Evolutionary conservation across 2,797 vertebrate genomes (phyloP).

Genomic region (Aeoliscus strigatus): DNA sequence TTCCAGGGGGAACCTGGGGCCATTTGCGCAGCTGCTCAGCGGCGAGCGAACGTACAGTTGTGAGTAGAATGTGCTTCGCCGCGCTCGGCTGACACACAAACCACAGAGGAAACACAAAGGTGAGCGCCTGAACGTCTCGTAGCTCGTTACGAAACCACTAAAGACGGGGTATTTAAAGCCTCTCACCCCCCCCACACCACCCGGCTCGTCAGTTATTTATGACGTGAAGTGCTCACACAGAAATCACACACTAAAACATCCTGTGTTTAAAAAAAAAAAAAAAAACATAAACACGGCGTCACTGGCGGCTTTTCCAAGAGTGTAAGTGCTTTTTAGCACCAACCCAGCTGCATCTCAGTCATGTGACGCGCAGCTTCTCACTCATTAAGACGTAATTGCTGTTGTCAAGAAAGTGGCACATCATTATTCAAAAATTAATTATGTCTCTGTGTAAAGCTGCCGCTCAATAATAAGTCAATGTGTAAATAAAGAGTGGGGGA

Average conservation of each 20-base stretch:
- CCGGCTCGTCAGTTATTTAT: too few relatives aligned
- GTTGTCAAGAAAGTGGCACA: slow-evolving; percentile 67
- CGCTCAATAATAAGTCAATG: slow-evolving; percentile 56
- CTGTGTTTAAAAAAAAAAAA: too few relatives aligned
- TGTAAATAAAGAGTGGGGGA: slow-evolving; percentile 62
- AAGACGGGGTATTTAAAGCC: slow-evolving; percentile 16
- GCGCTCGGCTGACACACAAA: slow-evolving; percentile 23
- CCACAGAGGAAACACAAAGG: slow-evolving; percentile 21
- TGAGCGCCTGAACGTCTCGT: slow-evolving; percentile 26
- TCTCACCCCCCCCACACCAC: too few relatives aligned
- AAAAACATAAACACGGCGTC: too few relatives aligned
- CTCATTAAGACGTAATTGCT: slow-evolving; percentile 71
- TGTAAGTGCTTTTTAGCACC: slow-evolving; percentile 54
- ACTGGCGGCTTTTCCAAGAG: slow-evolving; percentile 34
- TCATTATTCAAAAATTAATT: slow-evolving; percentile 70
- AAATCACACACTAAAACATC: too few relatives aligned
- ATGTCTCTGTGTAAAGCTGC: slow-evolving; percentile 55
- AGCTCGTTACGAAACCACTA: slow-evolving; percentile 9
- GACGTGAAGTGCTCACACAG: too few relatives aligned
- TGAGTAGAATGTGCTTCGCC: slow-evolving; percentile 30
- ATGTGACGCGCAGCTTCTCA: slow-evolving; percentile 61
- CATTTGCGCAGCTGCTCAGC: slow-evolving; percentile 54
- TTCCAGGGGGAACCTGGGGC: slow-evolving; percentile 59
- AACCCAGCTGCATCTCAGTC: slow-evolving; percentile 62
- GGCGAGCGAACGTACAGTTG: slow-evolving; percentile 46